Conservation (phyloP, 2,113 vertebrate genomes). For the Ochotona curzoniae region DNA sequence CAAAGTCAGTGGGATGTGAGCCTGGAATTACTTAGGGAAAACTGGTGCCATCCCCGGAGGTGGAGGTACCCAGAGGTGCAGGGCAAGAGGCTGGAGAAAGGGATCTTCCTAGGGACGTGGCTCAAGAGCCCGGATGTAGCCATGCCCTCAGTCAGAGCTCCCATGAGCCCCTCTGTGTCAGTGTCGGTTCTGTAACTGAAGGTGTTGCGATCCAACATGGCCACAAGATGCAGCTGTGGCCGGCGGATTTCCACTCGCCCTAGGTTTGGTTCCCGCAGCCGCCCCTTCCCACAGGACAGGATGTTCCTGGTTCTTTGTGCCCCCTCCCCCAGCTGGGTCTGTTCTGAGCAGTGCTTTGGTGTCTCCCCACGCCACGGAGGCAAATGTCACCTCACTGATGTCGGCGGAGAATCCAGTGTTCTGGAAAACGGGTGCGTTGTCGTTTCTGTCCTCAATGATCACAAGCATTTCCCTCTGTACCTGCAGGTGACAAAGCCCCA, state of each 20-base stretch:
- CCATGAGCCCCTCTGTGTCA: neutral
- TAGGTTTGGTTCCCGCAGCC: neutral
- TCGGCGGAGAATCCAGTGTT: conserved; percentile 73
- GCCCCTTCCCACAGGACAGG: neutral
- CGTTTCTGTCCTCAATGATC: conserved; percentile 86
- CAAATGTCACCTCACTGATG: conserved; percentile 86
- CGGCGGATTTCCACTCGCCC: neutral
- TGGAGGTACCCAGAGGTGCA: neutral
- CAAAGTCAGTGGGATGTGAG: neutral
- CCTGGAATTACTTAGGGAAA: neutral
- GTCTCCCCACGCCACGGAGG: neutral
- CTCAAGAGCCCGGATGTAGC: neutral
- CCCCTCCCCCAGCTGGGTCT: neutral
- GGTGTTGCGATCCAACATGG: neutral
- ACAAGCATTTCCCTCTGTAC: accelerated
- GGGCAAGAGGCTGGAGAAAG: neutral
- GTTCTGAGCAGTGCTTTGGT: neutral
- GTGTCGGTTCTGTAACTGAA: conserved; percentile 3
- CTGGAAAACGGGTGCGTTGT: conserved; percentile 88
- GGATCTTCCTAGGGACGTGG: neutral
- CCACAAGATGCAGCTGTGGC: neutral
- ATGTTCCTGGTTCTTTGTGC: neutral
- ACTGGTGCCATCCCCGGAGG: neutral
- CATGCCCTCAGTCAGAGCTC: neutral
- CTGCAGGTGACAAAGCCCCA: conserved; percentile 76